Evolutionary conservation across 2,797 vertebrate species (phyloP).

Genomic region (Parauchenoglanis punctatus): DNA sequence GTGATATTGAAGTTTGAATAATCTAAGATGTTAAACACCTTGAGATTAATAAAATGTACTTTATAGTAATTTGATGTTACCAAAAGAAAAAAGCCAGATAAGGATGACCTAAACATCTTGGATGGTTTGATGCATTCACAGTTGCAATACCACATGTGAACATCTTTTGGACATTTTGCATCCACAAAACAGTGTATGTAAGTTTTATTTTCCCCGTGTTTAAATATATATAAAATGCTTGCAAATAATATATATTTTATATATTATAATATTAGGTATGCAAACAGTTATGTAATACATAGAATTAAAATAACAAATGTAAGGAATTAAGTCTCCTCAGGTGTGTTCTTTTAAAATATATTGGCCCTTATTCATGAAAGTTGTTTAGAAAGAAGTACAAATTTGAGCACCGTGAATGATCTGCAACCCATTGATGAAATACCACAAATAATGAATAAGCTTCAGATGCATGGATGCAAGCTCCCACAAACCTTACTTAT

Average conservation of each 20-base stretch:
- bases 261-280: neutral
- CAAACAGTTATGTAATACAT: neutral
- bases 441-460: neutral
- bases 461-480: neutral
- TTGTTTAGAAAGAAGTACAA: neutral
- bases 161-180: too few relatives aligned
- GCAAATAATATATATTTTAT: neutral
- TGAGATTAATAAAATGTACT: neutral
- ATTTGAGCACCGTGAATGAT: neutral
- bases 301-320: neutral
- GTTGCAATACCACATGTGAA: neutral
- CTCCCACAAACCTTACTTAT: neutral
- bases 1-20: neutral
- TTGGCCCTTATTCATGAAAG: neutral
- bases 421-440: neutral
- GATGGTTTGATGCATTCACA: neutral
- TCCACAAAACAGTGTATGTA: too few relatives aligned
- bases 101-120: neutral
- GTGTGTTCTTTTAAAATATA: neutral
- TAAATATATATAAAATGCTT: neutral
- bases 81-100: neutral
- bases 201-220: too few relatives aligned
- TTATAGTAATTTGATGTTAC: neutral
- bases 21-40: neutral
- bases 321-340: neutral